phyloP scores from a whole-genome alignment of 2,797 vertebrate species.

The Centroberyx gerrardi region DNA sequence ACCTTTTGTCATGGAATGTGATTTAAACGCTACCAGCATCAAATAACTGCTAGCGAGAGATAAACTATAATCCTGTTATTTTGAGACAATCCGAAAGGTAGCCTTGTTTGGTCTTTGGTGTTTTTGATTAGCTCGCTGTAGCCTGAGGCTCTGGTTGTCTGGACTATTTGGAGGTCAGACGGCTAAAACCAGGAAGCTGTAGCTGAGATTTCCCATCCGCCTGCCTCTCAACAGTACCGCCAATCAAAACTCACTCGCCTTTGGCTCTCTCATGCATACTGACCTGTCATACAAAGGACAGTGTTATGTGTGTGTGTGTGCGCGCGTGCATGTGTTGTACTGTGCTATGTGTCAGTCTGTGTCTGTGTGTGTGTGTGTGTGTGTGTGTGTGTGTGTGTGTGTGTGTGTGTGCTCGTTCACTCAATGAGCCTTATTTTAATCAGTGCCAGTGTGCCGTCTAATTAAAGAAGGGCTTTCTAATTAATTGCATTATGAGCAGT shows the following conservation, averaged over 20 bases:
- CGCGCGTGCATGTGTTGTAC: neutral
- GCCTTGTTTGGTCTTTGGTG: conserved; percentile 58
- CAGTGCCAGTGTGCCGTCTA: conserved; percentile 58
- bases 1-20: conserved; percentile 30
- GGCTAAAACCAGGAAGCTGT: conserved; percentile 55
- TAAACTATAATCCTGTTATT: conserved; percentile 75
- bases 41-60: conserved; percentile 63
- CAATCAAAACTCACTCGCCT: conserved; percentile 49
- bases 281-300: conserved; percentile 14
- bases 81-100: conserved; percentile 53
- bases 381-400: conserved; percentile 21
- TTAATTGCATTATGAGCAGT: conserved; percentile 71
- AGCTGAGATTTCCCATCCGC: conserved; percentile 49
- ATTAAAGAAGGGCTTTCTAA: conserved; percentile 65
- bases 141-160: conserved; percentile 53
- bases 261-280: neutral
- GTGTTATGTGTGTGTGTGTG: conserved; percentile 7
- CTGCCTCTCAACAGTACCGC: conserved; percentile 45
- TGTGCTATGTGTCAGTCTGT: neutral
- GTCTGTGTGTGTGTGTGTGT: conserved; percentile 13
- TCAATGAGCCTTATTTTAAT: conserved; percentile 59
- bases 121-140: conserved; percentile 63
- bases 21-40: conserved; percentile 56
- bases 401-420: conserved; percentile 18
- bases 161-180: conserved; percentile 70